phyloP scores from a whole-genome alignment of 1,140 invertebrate genomes.

The Pseudobourletiella spinata region DNA sequence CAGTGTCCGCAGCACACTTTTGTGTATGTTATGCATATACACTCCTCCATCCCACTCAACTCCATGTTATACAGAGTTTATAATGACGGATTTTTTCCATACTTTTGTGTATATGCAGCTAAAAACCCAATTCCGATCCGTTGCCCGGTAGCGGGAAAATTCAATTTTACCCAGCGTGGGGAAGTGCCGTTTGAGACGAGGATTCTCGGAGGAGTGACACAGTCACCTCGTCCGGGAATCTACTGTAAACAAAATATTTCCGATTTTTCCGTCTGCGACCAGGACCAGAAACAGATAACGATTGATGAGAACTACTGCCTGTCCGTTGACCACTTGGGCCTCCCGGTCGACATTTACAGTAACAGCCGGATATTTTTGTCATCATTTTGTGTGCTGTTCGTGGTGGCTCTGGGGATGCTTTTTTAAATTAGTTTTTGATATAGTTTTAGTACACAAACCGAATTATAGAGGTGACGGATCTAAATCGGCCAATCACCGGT shows the following conservation, averaged over 20 bases:
- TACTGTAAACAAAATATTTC: conserved; percentile 90
- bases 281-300: conserved; percentile 83
- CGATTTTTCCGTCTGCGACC: conserved; percentile 87
- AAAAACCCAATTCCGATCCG: conserved; percentile 84
- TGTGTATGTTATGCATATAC: no score
- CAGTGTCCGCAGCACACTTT: no score
- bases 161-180: conserved; percentile 80
- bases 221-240: conserved; percentile 81
- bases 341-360: conserved; percentile 89
- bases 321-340: conserved; percentile 86
- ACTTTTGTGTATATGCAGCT: no score
- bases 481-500: no score
- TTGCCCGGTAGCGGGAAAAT: conserved; percentile 93
- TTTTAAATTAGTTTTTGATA: no score
- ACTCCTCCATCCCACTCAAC: no score
- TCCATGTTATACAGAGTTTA: no score
- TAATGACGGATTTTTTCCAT: no score
- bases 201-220: conserved; percentile 86
- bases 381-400: not conserved
- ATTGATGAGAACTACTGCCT: conserved; percentile 93
- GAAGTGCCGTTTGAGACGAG: conserved; percentile 82
- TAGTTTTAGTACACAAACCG: no score
- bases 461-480: no score
- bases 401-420: no score
- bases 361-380: not conserved